Evolutionary conservation across 2,888 invertebrate genomes (phyloP), one percentile per base, ranked within the genome.

Genomic region (Cephus spinipes): DNA sequence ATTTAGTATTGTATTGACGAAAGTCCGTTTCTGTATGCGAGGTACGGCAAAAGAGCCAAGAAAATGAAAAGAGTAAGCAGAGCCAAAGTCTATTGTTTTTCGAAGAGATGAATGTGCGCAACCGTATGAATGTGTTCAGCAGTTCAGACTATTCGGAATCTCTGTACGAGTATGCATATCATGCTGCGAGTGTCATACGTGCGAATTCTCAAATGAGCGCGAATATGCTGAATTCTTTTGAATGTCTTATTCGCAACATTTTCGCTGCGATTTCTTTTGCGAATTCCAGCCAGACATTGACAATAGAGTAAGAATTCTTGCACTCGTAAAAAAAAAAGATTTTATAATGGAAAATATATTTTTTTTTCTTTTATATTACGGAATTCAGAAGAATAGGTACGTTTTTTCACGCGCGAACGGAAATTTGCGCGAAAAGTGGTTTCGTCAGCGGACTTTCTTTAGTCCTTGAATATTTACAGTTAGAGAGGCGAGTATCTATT

Each of bases 31-130:
- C 31, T 68, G 68, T 40, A 69, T 71, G 33, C 71, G 68, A 76
- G 36, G 74, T 32, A 73, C 12, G 15, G 74, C 6, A 73, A 71
- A 71, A 34, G 68, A 75, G 75, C 40, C 35, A 40, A 68, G 68
- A n/a, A 33, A 12, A 55, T 31, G 36, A 73, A 76, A 55, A 68
- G 34, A 30, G 30, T 35, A 75, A 31, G 76, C 68, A 32, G 31
- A 77, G 35, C 30, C 15, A 71, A 35, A 74, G 71, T 73, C 75
- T 80, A 87, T 87, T 87, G 87, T 87, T 83, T 83, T 68, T 68
- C 79, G 76, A 55, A 23, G 55, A 83, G 79, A 83, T 83, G 86
- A 87, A 86, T 82, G 85, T 83, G 78, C 80, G 80, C 82, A 79
- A 76, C 74, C 77, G 78, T 81, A 80, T 80, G 78, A 79, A 79